Conservation (phyloP, 2,888 invertebrate genomes). For the Caenorhabditis becei region DNA sequence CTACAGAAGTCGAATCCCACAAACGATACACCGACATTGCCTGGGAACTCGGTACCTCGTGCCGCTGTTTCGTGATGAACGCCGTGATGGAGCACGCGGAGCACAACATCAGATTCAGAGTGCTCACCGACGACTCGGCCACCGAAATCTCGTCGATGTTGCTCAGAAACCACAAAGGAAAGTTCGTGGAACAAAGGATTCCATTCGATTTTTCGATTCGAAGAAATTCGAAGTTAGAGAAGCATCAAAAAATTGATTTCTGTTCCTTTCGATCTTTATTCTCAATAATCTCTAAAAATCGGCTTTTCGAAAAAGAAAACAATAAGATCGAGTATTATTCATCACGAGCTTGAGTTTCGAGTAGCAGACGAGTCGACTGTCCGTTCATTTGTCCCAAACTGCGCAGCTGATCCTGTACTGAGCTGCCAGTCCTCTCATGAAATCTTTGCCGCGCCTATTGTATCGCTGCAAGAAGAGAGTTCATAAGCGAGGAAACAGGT, state of each 20-base stretch:
- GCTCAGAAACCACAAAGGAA: slow-evolving; percentile 90
- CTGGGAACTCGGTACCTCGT: slow-evolving; percentile 83
- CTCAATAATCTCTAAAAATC: no score
- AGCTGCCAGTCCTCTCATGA: no score
- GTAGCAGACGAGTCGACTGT: no score
- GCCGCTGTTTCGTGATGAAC: slow-evolving; percentile 87
- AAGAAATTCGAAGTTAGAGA: slow-evolving; percentile 86
- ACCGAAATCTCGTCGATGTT: slow-evolving; percentile 88
- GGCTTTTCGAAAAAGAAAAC: no score
- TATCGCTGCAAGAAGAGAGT: no score
- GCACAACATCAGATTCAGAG: slow-evolving; percentile 64
- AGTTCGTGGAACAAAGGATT: slow-evolving; percentile 91
- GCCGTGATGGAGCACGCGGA: slow-evolving; percentile 85
- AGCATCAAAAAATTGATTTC: slow-evolving; percentile 60
- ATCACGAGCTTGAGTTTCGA: no score
- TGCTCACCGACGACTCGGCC: slow-evolving; percentile 42
- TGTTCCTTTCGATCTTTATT: no score
- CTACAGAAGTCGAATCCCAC: slow-evolving; percentile 84
- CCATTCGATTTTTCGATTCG: slow-evolving; percentile 88
- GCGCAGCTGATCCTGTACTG: no score
- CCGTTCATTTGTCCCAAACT: no score
- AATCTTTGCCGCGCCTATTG: no score
- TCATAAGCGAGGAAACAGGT: no score
- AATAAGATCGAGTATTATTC: no score
- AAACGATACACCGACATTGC: slow-evolving; percentile 71